Base-by-base conservation (phyloP, 2,888 invertebrate species). In the Stomorhina lunata region DNA sequence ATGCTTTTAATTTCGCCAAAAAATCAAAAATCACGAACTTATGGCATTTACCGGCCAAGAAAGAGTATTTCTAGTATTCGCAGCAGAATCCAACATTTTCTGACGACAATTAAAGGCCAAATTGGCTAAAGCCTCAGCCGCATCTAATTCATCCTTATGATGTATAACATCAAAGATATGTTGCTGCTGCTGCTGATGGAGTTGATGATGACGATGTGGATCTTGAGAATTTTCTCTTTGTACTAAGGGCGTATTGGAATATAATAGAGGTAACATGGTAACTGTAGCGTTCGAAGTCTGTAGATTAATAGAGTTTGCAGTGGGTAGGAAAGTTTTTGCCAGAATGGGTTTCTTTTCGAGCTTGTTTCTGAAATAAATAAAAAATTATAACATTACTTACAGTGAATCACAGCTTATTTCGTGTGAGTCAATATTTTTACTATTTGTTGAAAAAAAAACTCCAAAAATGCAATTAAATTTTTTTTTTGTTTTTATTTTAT, bases 121-220 rank as follows among this genome's bases (percentile, higher is more conserved):
- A 68, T 93, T 93, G 0, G 95, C 95, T 6, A 95, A 91, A 0
- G 95, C 95, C 83, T 95, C 95, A 0, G 95, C 95, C 0, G 95
- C 95, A 87, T 95, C 95, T 22, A 95, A 92, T 88, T 95, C 95
- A 87, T 95, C 95, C 85, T 94, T 93, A 69, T 94, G 95, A 88
- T 95, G 94, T 68, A 91, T 91, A 20, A 86, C 86, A 71, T 86
- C 83, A 63, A 85, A 86, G 17, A 86, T 80, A 37, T 85, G 84
- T 5, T 80, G 50, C n/a, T 65, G 65, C 9, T 68, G 63, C 1
- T 57, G 57, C 15, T 59, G 61, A 10, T 65, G 55, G 57, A 72
- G 66, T 15, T 29, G 68, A 0, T 66, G 17, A 22, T 66, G 50
- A 10, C 15, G 37, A 37, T 55, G 10, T 25, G 57, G 29, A 37